phyloP scores from a whole-genome alignment of 2,113 vertebrate species.

The Chitala chitala region DNA sequence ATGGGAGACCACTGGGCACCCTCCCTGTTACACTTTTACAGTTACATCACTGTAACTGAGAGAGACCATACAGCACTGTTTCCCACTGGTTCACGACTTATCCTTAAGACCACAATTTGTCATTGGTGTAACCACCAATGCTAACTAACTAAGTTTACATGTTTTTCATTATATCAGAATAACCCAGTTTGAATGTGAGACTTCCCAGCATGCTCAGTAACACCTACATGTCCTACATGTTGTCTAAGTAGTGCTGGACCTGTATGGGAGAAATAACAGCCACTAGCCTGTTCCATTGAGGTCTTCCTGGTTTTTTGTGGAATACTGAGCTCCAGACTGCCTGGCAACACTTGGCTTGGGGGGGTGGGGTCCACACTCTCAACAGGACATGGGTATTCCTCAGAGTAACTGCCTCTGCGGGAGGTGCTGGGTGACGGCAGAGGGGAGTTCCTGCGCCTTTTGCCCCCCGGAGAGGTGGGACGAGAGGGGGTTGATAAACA shows the following conservation, averaged over 20 bases:
- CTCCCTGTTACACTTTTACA: no score
- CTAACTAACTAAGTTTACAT: no score
- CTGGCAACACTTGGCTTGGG: constrained; percentile 48
- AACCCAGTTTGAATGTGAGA: no score
- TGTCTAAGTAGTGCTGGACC: not conserved
- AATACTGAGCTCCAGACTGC: constrained; percentile 67
- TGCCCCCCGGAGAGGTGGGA: constrained; percentile 79
- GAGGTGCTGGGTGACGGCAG: constrained; percentile 70
- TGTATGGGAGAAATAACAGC: not conserved
- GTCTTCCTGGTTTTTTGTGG: constrained; percentile 85
- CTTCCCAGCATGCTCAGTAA: no score
- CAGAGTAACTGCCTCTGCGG: constrained; percentile 75
- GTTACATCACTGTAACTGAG: no score
- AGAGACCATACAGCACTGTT: no score
- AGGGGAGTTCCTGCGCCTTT: constrained; percentile 75
- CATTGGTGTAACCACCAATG: no score
- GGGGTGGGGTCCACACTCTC: constrained; percentile 46
- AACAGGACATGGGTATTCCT: constrained; percentile 61
- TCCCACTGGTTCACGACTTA: no score
- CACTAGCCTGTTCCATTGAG: constrained; percentile 74
- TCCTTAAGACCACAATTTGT: no score
- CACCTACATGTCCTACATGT: not conserved
- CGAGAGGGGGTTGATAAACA: constrained; percentile 70
- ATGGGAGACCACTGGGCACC: no score
- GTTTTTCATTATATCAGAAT: no score